Conservation (phyloP, 2,888 invertebrate genomes). For the Erebia aethiops region DNA sequence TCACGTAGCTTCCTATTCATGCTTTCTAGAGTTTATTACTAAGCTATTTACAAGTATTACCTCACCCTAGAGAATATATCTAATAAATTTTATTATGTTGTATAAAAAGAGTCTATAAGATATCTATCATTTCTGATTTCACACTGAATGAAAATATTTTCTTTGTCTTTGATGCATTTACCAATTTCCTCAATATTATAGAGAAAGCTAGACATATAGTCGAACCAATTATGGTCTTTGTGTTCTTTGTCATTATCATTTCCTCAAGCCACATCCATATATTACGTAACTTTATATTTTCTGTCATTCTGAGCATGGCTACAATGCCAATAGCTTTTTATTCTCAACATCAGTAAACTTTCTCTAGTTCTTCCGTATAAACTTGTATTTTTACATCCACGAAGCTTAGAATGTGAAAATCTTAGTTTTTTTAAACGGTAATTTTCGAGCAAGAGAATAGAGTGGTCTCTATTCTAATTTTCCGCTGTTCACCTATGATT, state of each 20-base stretch:
- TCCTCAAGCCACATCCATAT: slow-evolving; percentile 43
- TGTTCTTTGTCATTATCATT: slow-evolving; percentile 42
- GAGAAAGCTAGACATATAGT: slow-evolving; percentile 58
- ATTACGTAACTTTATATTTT: slow-evolving; percentile 49
- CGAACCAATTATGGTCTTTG: slow-evolving; percentile 60
- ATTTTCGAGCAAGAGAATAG: too few relatives aligned
- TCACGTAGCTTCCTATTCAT: neutral
- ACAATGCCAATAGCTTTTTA: slow-evolving; percentile 9
- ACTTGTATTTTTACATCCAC: neutral
- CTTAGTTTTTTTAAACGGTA: too few relatives aligned
- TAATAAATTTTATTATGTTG: neutral
- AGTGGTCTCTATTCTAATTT: too few relatives aligned
- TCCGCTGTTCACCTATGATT: neutral
- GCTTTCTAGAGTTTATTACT: neutral
- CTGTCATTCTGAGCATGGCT: slow-evolving; percentile 4
- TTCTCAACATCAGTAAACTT: neutral
- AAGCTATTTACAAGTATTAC: neutral
- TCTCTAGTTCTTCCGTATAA: neutral
- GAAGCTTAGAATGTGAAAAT: too few relatives aligned
- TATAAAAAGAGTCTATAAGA: neutral
- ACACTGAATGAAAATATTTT: slow-evolving; percentile 15
- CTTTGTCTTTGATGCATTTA: slow-evolving; percentile 42
- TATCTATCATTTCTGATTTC: slow-evolving; percentile 4
- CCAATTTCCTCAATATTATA: slow-evolving; percentile 49
- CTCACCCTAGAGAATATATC: neutral